Base-by-base conservation (phyloP, 2,888 invertebrate genomes). In the Apamea anceps region DNA sequence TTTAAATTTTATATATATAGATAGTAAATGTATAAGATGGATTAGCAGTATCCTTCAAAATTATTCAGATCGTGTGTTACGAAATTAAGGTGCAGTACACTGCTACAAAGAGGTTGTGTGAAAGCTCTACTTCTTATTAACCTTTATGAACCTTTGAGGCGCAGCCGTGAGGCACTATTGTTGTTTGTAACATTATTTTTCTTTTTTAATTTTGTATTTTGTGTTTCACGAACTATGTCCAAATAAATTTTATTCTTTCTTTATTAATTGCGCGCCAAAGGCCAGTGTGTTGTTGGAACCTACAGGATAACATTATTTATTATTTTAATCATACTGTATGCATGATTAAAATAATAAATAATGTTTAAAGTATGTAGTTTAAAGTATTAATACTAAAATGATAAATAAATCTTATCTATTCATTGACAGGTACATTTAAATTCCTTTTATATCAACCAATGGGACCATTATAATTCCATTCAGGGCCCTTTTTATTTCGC, bases 401-500 rank as follows among this genome's bases (percentile, higher is more conserved):
- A 75, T 74, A 18, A 68, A 83, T 62, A 78, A 60, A 75, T 89
- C 60, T 72, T 82, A 85, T 77, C 73, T 72, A 65, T 78, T 54
- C 42, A 72, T 75, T 80, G 81, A 80, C 73, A 80, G 67, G 42
- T 42, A 77, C 74, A 85, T 89, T 83, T 71, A 86, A 81, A 86
- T 89, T 83, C 75, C 77, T 79, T 72, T 81, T 84, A 74, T 74
- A 71, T 66, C 21, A 72, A 8, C 68, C 12, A n/a, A 72, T 12
- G n/a, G 37, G 7, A 70, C 79, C 62, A 80, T 78, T 81, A 80
- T 78, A 79, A 80, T 74, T 77, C 75, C 68, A 79, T 70, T 77
- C 12, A 42, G 45, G 42, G 21, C 57, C 65, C 70, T 83, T 84
- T 84, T 87, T 87, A 80, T 86, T 90, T 86, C 62, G 82, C 86